Evolutionary conservation across 2,797 vertebrate species (phyloP).

Genomic region (Mergus octosetaceus): DNA sequence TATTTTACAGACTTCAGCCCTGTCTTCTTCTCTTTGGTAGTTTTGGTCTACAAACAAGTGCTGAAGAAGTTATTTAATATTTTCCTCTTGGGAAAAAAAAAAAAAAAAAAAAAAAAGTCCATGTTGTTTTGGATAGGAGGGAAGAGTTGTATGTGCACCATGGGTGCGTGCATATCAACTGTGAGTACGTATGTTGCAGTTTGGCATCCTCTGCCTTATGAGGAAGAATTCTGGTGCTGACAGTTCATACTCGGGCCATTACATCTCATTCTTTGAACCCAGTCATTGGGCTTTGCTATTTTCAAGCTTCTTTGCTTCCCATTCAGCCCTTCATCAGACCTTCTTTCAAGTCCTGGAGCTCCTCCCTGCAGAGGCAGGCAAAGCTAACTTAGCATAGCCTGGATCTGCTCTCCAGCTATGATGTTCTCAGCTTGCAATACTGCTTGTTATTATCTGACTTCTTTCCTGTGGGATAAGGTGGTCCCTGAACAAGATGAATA

Average conservation of each 20-base stretch:
- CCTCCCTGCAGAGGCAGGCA: not conserved
- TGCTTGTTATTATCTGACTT: constrained; percentile 15
- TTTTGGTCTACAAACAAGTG: not conserved
- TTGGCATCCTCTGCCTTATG: not conserved
- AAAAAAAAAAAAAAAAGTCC: too few relatives aligned
- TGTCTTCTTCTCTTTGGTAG: not conserved
- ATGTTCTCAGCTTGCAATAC: not conserved
- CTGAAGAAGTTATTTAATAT: not conserved
- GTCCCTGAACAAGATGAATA: constrained; percentile 49
- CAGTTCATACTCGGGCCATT: not conserved
- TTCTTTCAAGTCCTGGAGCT: not conserved
- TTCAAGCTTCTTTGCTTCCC: not conserved
- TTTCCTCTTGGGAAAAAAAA: not conserved
- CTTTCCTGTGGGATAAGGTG: constrained; percentile 62
- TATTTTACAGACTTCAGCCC: not conserved
- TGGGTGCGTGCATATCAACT: not conserved
- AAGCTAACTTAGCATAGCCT: not conserved
- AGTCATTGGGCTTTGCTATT: not conserved
- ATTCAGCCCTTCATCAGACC: not conserved
- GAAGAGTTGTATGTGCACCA: not conserved
- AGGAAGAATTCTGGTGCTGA: not conserved
- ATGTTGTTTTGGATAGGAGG: not conserved
- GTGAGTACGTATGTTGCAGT: not conserved
- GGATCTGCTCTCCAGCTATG: not conserved
- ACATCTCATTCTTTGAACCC: not conserved